Evolutionary conservation across 2,113 vertebrate genomes (phyloP), one percentile per base, ranked within the genome.

Genomic region (Chaetodon auriga): DNA sequence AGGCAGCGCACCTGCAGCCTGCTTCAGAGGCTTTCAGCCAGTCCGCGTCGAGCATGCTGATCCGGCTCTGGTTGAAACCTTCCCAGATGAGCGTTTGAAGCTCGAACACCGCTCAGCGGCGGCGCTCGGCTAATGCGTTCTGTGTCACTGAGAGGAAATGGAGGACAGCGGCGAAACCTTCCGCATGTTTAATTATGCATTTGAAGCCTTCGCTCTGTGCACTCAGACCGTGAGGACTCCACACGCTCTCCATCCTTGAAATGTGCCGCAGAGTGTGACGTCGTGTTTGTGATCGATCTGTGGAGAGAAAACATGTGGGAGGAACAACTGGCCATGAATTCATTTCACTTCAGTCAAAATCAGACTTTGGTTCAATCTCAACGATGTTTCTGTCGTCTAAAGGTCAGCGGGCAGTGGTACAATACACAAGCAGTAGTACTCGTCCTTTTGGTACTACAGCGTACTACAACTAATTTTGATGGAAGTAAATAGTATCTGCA

Each of bases 111-210:
- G 85, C 83, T 85, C 54, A 73, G 75, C 76, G 49, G 64, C 63
- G 15, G 75, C 3, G 62, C 21, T n/a, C 57, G 36, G 60, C 75
- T 80, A 63, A 82, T 72, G 80, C 11, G n/a, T 43, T 69, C 75
- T 11, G 54, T 82, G 79, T 83, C 54, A n/a, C 12, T 25, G 53
- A 45, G 58, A 78, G 70, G 77, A 69, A 87, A 81, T 65, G 74
- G 65, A 78, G 65, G 69, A 66, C 51, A 61, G 68, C 68, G 65
- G 41, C 0, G 30, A 89, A 89, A 81, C 71, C 80, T 75, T 71
- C 85, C 57, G 75, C 2, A 38, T 41, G 74, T 87, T 87, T 85
- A 83, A 89, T 85, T 81, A 83, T 83, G 61, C 48, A 74, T 81
- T 46, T 68, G 63, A 80, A 78, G 55, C 35, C 14, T 77, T 30